These are phyloP conservation scores for Chironex yamaguchii DNA, from an alignment of 30 jellyfish, hydroid and myxozoan genomes.

Conservation along the genomic window DNA sequence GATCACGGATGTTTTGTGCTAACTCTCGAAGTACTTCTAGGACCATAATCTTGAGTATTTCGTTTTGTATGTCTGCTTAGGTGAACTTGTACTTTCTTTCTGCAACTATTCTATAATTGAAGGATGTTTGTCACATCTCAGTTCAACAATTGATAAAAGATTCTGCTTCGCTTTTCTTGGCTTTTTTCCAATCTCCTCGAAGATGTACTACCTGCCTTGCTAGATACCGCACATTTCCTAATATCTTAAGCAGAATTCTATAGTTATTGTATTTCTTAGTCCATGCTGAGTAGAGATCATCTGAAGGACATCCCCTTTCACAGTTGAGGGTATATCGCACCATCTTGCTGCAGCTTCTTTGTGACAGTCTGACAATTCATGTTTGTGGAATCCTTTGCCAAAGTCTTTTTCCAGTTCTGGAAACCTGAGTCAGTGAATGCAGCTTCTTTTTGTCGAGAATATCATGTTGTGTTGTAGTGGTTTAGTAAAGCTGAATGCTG, in stretches of 20 bases:
- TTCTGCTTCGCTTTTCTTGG: conserved; percentile 57
- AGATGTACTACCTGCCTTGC: conserved; percentile 30
- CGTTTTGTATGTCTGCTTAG: no score
- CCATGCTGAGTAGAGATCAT: conserved; percentile 49
- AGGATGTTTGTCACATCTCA: conserved; percentile 74
- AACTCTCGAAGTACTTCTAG: no score
- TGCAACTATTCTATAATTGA: conserved; percentile 73
- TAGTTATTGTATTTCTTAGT: conserved; percentile 33
- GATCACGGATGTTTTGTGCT: no score
- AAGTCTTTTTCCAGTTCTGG: conserved; percentile 75
- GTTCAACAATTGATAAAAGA: conserved; percentile 63
- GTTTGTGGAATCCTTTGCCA: conserved; percentile 68
- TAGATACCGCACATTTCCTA: conserved; percentile 54
- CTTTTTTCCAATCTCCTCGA: conserved; percentile 45
- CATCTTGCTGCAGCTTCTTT: conserved; percentile 73
- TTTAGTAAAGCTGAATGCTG: conserved; percentile 65
- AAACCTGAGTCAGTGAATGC: conserved; percentile 72
- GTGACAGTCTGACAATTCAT: conserved; percentile 68
- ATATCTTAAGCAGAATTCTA: conserved; percentile 37
- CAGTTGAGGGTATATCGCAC: conserved; percentile 63
- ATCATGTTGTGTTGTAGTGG: conserved; percentile 74
- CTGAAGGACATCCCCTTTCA: conserved; percentile 61
- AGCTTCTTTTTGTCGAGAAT: conserved; percentile 46
- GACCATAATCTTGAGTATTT: no score
- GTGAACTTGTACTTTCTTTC: conserved; percentile 48